A percentile compares a stretch with the other conserved stretches of the same genome.
Conservation (phyloP, 2,113 vertebrate species). For the Scomber colias region DNA sequence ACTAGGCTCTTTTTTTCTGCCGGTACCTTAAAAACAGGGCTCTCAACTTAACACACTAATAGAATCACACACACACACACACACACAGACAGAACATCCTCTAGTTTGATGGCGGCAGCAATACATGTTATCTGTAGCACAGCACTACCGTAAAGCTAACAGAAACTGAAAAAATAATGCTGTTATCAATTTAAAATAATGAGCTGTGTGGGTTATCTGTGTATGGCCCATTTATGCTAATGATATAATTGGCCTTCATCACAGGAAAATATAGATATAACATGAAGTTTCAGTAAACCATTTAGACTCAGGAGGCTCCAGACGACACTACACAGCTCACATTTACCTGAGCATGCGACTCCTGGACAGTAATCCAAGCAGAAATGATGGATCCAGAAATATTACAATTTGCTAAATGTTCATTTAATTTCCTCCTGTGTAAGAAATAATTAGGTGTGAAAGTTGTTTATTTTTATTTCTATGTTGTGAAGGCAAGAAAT, state of each 20-base stretch:
- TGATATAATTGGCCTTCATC: background rate
- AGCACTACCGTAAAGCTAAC: background rate
- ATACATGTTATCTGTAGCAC: background rate
- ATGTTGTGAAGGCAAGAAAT: no score
- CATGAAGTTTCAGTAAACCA: background rate
- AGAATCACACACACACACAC: background rate
- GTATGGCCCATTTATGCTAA: background rate
- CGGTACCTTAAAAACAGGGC: background rate
- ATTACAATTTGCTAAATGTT: background rate
- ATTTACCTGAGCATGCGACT: background rate
- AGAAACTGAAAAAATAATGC: background rate
- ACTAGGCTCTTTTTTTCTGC: conserved; percentile 15
- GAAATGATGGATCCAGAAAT: background rate
- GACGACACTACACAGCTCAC: background rate
- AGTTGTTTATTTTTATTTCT: background rate
- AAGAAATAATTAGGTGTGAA: background rate
- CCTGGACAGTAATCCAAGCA: background rate
- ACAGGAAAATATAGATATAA: no score
- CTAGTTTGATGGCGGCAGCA: background rate
- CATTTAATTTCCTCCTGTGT: background rate
- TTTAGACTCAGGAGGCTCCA: background rate
- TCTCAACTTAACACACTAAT: background rate
- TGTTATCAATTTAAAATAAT: background rate
- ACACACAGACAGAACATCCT: background rate
- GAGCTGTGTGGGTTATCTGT: background rate